Conservation (phyloP, 2,113 vertebrate species). For the Clarias macrocephalus region DNA sequence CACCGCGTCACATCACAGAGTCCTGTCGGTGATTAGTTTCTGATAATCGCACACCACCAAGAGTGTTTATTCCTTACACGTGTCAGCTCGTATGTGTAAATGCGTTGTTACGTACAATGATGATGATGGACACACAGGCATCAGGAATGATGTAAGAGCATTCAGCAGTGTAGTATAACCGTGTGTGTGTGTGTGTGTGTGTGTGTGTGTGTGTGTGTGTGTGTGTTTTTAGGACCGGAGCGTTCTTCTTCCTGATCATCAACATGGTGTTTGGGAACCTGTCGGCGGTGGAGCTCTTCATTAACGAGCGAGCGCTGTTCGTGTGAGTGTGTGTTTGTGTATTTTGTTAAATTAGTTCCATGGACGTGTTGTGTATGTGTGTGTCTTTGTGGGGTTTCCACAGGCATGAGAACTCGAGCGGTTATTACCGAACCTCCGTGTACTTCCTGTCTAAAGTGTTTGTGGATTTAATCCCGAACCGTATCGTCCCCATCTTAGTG, state of each 20-base stretch:
- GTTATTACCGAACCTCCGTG: constrained; percentile 65
- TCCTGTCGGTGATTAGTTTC: background rate
- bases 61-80: background rate
- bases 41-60: background rate
- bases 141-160: background rate
- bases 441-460: constrained; percentile 70
- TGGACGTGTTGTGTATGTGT: background rate
- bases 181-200: background rate
- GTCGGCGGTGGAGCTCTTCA: constrained; percentile 80
- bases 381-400: background rate
- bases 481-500: constrained; percentile 71
- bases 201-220: constrained; percentile 19
- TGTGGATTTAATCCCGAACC: constrained; percentile 77
- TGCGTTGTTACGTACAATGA: background rate
- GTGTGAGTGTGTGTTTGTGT: constrained; percentile 66
- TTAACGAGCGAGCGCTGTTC: constrained; percentile 76
- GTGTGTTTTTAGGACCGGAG: constrained; percentile 66
- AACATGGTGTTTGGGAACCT: constrained; percentile 82
- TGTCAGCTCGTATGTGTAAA: background rate
- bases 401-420: constrained; percentile 63
- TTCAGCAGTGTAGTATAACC: no score
- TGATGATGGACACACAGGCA: background rate
- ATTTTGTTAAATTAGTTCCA: background rate
- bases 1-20: no score
- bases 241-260: constrained; percentile 79